These are phyloP conservation scores for Eutolmus rufibarbis DNA, from an alignment of 2,888 invertebrate species.

Conservation along the genomic window DNA sequence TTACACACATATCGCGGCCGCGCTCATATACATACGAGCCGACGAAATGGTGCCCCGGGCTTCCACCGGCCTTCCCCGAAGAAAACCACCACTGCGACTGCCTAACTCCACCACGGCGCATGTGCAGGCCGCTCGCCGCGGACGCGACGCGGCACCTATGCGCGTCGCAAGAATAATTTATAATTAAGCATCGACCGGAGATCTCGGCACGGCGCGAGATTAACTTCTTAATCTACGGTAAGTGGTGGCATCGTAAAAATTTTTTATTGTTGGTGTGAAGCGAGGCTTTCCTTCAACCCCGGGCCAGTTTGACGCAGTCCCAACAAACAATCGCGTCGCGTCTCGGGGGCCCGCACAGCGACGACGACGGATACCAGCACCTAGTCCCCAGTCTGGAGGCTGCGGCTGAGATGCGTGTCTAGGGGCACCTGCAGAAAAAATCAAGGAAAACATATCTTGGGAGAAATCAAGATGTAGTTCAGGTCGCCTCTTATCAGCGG, in stretches of 20 bases:
- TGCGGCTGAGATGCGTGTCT: neutral
- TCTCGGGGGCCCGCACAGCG: neutral
- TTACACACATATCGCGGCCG: constrained; percentile 20
- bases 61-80: constrained; percentile 11
- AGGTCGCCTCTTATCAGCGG: neutral
- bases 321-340: constrained; percentile 17
- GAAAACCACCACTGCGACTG: constrained; percentile 5
- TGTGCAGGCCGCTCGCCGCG: neutral
- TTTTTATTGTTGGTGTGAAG: constrained; percentile 20
- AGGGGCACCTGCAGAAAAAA: neutral
- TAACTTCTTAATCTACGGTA: constrained; percentile 38
- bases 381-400: neutral
- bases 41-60: neutral
- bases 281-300: constrained; percentile 4
- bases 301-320: neutral
- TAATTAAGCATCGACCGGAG: constrained; percentile 26
- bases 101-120: neutral
- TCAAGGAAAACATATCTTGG: neutral
- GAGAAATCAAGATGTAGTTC: neutral
- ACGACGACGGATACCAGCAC: neutral
- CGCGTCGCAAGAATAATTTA: constrained; percentile 20
- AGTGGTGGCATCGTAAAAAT: constrained; percentile 4
- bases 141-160: neutral
- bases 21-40: constrained; percentile 20
- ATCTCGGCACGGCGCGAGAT: constrained; percentile 17